Evolutionary conservation across 2,797 vertebrate genomes (phyloP), one percentile per base, ranked within the genome.

Genomic region (Spondyliosoma cantharus): DNA sequence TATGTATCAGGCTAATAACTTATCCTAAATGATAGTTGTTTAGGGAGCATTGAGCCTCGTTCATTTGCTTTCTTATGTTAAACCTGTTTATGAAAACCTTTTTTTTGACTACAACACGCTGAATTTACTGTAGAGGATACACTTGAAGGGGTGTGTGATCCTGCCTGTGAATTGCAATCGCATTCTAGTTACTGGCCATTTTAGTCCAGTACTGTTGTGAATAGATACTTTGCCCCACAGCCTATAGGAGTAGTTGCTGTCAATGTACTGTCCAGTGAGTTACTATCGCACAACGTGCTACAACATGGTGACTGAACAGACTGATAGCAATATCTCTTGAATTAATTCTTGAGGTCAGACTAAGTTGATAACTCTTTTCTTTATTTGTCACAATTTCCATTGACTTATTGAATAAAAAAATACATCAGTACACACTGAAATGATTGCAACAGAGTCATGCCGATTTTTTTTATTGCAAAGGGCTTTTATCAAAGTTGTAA

Each of bases 151-250:
- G n/a, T 58, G 37, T 71, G 13, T 45, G n/a, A 78, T 71, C 52
- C 65, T 59, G 48, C 60, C 46, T 63, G 61, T 63, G 64, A 53
- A 64, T 76, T 9, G 22, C 62, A 73, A 32, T 85, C 17, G 78
- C 53, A 70, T 70, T 63, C 75, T 74, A 79, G 75, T 65, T 68
- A 78, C 64, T 32, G 59, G 67, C 24, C 22, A 54, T 79, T 82
- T 62, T 67, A 72, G 76, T 43, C 53, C 29, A 76, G 62, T 80
- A 15, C 45, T 46, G 3, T 16, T 63, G 45, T 62, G 27, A 65
- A 59, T 7, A 22, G 17, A 24, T 66, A 66, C 70, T 69, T 78
- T 63, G 52, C 56, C 52, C 42, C 22, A 7, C 43, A 61, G 59
- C 54, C 45, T 22, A 20, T 49, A 42, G 46, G 25, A 56, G 59